Base-by-base conservation (phyloP, 2,888 invertebrate species). In the Eupithecia pulchellata region DNA sequence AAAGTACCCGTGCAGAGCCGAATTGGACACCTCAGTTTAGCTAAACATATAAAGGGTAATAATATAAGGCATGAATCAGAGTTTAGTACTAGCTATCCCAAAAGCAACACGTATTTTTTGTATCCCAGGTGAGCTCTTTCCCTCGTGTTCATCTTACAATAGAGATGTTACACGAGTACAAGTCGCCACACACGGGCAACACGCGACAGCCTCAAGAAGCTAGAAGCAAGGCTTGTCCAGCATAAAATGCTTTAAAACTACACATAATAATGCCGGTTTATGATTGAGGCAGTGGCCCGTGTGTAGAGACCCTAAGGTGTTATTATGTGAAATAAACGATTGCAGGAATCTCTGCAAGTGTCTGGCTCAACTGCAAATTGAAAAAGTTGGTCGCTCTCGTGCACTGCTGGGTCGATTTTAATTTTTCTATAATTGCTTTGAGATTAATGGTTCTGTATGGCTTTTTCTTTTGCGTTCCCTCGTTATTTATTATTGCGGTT, bases 301-400 rank as follows among this genome's bases (percentile, higher is more conserved):
- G n/a, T n/a, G n/a, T n/a, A n/a, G n/a, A n/a, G n/a, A n/a, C n/a
- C n/a, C n/a, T 66, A 69, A 69, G 55, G 69, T 69, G 64, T 60
- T 72, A 64, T 68, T 64, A 67, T 64, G 55, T 64, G 39, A 64
- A 72, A 67, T 61, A 55, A 64, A 72, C 8, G 32, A 68, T 55
- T 32, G 61, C 61, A 60, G 61, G 34, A 61, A 61, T 61, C 61
- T 25, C 20, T 2, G 34, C 60, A 32, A 60, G 60, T 60, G 30
- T 60, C 61, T 61, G 61, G 57, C 29, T 57, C 27, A 25, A 32
- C 32, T 64, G 30, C 32, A 57, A 39, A 66, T 32, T 57, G 36
- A 47, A 66, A 66, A 66, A 61, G 61, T 61, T 61, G 61, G 25
- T n/a, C 57, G 29, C 27, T 29, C 57, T 29, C 57, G 20, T 29